Percentiles rank a stretch among this genome's conserved stretches.
These are phyloP conservation scores for Pemphigus obesinymphae DNA, from an alignment of 1,140 invertebrate species.

Conservation along the genomic window DNA sequence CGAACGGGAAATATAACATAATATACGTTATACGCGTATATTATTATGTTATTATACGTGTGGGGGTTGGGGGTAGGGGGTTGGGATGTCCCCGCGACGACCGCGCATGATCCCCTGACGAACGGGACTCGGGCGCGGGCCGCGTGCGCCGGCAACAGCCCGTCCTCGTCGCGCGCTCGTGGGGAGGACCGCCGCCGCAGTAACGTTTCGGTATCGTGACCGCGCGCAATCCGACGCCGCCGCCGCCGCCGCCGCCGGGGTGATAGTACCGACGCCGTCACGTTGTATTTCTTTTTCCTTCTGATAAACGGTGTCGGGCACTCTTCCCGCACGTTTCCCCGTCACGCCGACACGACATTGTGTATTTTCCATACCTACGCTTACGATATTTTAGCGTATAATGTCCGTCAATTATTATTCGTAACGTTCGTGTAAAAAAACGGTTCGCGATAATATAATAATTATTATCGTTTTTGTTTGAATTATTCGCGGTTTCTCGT, in stretches of 20 bases:
- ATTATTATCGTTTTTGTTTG: too few relatives aligned
- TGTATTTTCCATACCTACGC: too few relatives aligned
- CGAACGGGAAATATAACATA: not conserved
- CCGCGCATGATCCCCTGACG: not conserved
- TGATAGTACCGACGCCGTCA: not conserved
- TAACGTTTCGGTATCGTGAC: constrained; percentile 32
- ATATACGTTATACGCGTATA: not conserved
- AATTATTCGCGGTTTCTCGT: too few relatives aligned
- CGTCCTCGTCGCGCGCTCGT: not conserved
- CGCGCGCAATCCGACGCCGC: not conserved
- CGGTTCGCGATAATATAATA: too few relatives aligned
- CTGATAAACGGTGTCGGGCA: not conserved
- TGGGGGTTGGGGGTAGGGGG: too few relatives aligned
- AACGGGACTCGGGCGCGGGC: not conserved
- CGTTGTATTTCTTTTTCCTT: not conserved
- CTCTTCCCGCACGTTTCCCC: not conserved
- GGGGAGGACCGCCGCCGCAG: not conserved
- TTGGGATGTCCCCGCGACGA: not conserved
- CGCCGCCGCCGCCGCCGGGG: not conserved
- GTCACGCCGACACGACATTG: not conserved
- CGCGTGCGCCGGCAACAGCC: constrained; percentile 18
- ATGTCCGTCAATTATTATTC: too few relatives aligned
- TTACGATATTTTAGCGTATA: too few relatives aligned
- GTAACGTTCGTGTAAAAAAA: too few relatives aligned
- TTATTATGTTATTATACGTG: too few relatives aligned